Evolutionary conservation across 2,888 invertebrate genomes (phyloP).

Genomic region (Drosophila yooni): DNA sequence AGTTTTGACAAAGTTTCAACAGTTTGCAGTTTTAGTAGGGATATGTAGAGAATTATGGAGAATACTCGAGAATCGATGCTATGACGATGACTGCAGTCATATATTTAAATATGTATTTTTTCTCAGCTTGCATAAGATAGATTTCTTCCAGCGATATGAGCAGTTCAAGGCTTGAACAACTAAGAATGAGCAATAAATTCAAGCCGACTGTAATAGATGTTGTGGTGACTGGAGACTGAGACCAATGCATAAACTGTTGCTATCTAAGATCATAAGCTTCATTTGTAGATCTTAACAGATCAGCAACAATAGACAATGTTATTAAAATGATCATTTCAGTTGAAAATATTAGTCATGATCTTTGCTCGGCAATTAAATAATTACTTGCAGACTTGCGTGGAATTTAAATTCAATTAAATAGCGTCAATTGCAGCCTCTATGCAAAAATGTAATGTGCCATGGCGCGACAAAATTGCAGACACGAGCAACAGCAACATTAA

Average conservation of each 20-base stretch:
- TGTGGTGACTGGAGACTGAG: neutral
- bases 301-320: neutral
- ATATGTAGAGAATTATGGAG: neutral
- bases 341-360: constrained; percentile 7
- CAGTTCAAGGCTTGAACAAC: neutral
- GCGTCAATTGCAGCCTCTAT: constrained; percentile 24
- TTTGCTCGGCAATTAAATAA: constrained; percentile 15
- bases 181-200: constrained; percentile 3
- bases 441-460: constrained; percentile 22
- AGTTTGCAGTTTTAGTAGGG: neutral
- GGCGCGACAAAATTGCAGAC: constrained; percentile 38
- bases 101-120: neutral
- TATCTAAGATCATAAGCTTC: neutral
- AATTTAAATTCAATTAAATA: constrained; percentile 42
- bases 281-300: neutral
- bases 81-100: neutral
- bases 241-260: neutral
- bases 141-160: neutral
- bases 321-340: neutral
- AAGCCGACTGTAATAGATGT: neutral
- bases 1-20: neutral
- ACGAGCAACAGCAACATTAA: constrained; percentile 20
- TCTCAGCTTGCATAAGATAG: neutral
- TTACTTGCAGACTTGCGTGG: constrained; percentile 34
- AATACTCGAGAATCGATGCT: neutral